phyloP scores from a whole-genome alignment of 2,113 vertebrate species.

The Trichechus manatus region DNA sequence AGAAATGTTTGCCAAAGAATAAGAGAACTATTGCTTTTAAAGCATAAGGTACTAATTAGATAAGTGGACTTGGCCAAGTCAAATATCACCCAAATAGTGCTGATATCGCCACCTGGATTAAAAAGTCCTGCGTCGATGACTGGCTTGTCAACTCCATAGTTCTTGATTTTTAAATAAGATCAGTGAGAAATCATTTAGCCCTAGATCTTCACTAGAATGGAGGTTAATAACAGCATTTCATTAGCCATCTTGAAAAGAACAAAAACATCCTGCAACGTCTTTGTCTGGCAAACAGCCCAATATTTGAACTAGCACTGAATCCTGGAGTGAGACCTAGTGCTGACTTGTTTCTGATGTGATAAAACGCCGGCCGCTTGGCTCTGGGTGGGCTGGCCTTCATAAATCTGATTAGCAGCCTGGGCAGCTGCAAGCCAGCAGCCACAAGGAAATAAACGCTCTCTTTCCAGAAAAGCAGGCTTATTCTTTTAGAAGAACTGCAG shows the following conservation, averaged over 20 bases:
- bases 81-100: neutral
- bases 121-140: neutral
- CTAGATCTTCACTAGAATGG: neutral
- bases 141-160: neutral
- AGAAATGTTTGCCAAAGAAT: neutral
- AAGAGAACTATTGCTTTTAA: neutral
- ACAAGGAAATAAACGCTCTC: neutral
- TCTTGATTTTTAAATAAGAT: neutral
- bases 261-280: neutral
- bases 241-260: conserved; percentile 28
- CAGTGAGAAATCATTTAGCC: neutral
- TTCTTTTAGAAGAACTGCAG: neutral
- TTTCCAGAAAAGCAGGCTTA: conserved; percentile 33
- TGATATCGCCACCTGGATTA: neutral
- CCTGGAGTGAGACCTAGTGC: conserved; percentile 10
- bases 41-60: neutral
- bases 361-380: neutral
- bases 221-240: neutral
- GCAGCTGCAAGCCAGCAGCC: neutral
- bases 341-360: conserved; percentile 38
- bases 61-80: neutral
- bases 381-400: conserved; percentile 37
- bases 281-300: conserved; percentile 1
- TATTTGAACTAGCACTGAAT: neutral
- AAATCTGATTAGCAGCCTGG: conserved; percentile 15